These are phyloP conservation scores for Actinernus sp. DNA, from an alignment of 92 coral and sea anemone genomes.

Conservation along the genomic window DNA sequence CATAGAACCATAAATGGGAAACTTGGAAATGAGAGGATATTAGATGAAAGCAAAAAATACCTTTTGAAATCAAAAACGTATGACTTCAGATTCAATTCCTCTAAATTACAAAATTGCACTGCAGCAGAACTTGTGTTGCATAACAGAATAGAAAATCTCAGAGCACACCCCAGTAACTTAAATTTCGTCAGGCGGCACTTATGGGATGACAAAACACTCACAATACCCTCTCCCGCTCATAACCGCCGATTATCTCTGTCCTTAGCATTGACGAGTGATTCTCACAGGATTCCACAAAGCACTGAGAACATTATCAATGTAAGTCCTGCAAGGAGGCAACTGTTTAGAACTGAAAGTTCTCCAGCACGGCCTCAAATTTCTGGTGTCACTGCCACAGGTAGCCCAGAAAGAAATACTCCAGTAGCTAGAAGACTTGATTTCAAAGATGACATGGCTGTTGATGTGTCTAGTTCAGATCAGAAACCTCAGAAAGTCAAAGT, in stretches of 20 bases:
- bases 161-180: constrained; percentile 77
- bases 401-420: constrained; percentile 18
- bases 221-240: constrained; percentile 48
- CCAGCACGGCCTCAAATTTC: background rate
- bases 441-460: constrained; percentile 82
- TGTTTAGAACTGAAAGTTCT: constrained; percentile 11
- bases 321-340: constrained; percentile 2
- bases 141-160: constrained; percentile 69
- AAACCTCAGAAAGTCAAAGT: constrained; percentile 71
- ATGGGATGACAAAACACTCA: constrained; percentile 53
- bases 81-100: background rate
- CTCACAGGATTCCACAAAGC: constrained; percentile 66
- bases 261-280: constrained; percentile 55
- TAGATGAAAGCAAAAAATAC: background rate
- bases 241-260: constrained; percentile 61
- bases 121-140: constrained; percentile 43
- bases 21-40: constrained; percentile 8
- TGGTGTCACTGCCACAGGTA: background rate
- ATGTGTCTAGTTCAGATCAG: constrained; percentile 30
- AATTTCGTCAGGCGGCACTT: constrained; percentile 73
- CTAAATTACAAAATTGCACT: constrained; percentile 7
- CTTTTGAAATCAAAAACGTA: constrained; percentile 9
- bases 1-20: constrained; percentile 15
- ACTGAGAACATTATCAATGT: constrained; percentile 8
- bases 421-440: constrained; percentile 60